Base-by-base conservation (phyloP, 2,113 vertebrate species). In the Cyprinus carpio region DNA sequence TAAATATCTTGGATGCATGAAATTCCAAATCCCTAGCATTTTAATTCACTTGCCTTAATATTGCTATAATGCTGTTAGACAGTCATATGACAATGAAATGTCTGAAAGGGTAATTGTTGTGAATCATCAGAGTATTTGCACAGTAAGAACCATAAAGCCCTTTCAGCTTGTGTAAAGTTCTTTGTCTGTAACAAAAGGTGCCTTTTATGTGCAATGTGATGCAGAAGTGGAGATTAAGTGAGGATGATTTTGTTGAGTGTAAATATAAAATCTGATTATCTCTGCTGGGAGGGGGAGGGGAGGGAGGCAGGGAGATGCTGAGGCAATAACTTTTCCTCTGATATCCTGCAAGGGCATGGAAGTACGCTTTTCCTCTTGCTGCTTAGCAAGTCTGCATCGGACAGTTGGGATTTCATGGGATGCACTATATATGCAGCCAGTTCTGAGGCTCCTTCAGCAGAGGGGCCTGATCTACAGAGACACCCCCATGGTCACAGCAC, bases 261-360 rank as follows among this genome's bases (percentile, higher is more conserved):
- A 89, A 92, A 94, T 92, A 89, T 93, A 90, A 93, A 94, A 94
- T 94, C 92, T 94, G 94, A 94, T 93, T 93, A 95, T 92, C 88
- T 87, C 87, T 80, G 75, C 88, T 75, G 83, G 64, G 89, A 86
- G 84, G 78, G 77, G 87, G 85, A 84, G 74, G 76, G 78, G 84
- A 51, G 83, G 84, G 81, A 54, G 46, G 25, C 51, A 82, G 90
- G 72, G 87, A 88, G 60, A 65, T 92, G 91, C 93, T 92, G 92
- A 94, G 91, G 91, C 92, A 88, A 90, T 92, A 92, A 90, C 89
- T 94, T 93, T 92, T 89, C 54, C 87, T 89, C 88, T 87, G 89
- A 90, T 90, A 92, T 91, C 92, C 90, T 91, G 89, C 87, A 88
- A 74, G 91, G 89, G 84, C 90, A 82, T 89, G 90, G 89, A 58